Base-by-base conservation (phyloP, 2,113 vertebrate species). In the Microtus montanus region DNA sequence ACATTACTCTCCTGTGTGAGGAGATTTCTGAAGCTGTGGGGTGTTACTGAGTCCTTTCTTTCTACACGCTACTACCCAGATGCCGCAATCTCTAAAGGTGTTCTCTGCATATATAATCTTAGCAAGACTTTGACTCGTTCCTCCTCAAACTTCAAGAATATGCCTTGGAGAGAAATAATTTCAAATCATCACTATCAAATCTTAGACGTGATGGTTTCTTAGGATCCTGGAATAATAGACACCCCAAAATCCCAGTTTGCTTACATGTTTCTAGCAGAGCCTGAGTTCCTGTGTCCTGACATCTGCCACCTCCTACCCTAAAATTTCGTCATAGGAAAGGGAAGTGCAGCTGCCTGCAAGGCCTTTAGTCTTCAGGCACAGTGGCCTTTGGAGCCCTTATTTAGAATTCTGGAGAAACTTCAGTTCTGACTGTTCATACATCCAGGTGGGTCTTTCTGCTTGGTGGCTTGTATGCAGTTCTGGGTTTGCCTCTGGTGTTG, bases 11-110 rank as follows among this genome's bases (percentile, higher is more conserved):
- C 35, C 33, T 38, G 9, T 64, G 35, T 71, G 5, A 26, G 19
- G 5, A 26, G 19, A 61, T 1, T 84, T 77, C 54, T 63, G 70
- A 44, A 90, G 35, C 79, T 92, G 9, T 68, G 24, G 52, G 35
- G 30, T 77, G 17, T 92, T 92, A 89, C 71, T 38, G 78, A 22
- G 66, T 92, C 54, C 41, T 91, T 84, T 87, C 61, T 26, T 83
- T 87, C 52, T 26, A 33, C 10, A 26, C 83, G 44, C 41, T 66
- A 64, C 77, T 63, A 58, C 17, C 17, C n/a, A 91, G 12, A 61
- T 90, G 30, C 19, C 63, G 61, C 71, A 74, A 47, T 73, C 35
- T 52, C 84, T 77, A 84, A 89, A 47, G 20, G 44, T 75, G 22
- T 80, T 66, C 35, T 52, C 3, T 75, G 14, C 74, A 3, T 61